These are phyloP conservation scores for Cromileptes altivelis DNA, from an alignment of 2,113 vertebrate genomes.

Conservation along the genomic window DNA sequence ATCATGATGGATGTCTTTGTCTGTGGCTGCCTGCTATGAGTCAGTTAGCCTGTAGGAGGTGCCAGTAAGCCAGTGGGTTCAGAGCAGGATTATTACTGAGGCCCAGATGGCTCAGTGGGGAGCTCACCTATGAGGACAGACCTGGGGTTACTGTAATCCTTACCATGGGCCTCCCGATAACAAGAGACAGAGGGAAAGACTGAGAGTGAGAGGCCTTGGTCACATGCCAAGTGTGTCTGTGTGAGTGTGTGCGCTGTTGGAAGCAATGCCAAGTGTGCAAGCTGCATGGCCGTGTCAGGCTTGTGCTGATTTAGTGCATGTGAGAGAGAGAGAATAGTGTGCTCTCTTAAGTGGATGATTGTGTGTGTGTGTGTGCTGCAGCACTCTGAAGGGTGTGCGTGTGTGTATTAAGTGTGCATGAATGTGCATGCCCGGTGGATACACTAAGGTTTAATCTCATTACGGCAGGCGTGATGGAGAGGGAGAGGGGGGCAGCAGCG, in stretches of 20 bases:
- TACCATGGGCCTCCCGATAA: slow-evolving; percentile 71
- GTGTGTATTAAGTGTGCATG: slow-evolving; percentile 57
- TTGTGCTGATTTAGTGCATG: slow-evolving; percentile 58
- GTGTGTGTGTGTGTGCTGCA: slow-evolving; percentile 42
- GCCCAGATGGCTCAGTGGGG: slow-evolving; percentile 80
- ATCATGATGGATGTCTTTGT: slow-evolving; percentile 36
- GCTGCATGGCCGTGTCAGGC: slow-evolving; percentile 53
- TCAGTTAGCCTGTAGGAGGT: slow-evolving; percentile 58
- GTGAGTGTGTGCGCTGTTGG: slow-evolving; percentile 48
- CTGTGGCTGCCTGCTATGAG: slow-evolving; percentile 17
- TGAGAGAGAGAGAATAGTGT: slow-evolving; percentile 45
- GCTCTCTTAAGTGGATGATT: slow-evolving; percentile 67
- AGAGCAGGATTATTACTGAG: slow-evolving; percentile 55
- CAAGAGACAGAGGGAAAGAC: slow-evolving; percentile 64
- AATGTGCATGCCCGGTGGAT: slow-evolving; percentile 60
- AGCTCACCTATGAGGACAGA: slow-evolving; percentile 78
- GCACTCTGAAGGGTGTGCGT: slow-evolving; percentile 15
- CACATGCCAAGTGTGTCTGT: slow-evolving; percentile 62
- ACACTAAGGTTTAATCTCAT: slow-evolving; percentile 83
- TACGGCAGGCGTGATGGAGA: slow-evolving; percentile 79
- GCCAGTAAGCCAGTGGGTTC: neutral
- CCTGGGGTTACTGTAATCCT: slow-evolving; percentile 81
- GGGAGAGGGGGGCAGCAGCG: slow-evolving; percentile 59
- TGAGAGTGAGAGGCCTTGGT: slow-evolving; percentile 70
- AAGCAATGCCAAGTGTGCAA: slow-evolving; percentile 73